These are phyloP conservation scores for Hassar affinis DNA, from an alignment of 2,113 vertebrate genomes.

Conservation along the genomic window DNA sequence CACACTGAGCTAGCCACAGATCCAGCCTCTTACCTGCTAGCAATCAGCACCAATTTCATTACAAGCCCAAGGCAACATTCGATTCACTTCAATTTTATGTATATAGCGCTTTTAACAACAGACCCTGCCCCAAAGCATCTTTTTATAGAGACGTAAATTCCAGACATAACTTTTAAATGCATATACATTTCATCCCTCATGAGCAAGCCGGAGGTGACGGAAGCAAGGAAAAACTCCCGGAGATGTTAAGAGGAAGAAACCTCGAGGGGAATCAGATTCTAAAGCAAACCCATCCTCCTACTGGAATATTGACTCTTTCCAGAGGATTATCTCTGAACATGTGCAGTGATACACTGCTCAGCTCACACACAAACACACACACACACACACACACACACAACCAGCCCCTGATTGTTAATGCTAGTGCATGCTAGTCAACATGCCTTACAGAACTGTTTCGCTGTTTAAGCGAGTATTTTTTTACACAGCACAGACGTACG, in stretches of 20 bases:
- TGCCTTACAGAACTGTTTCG: not conserved
- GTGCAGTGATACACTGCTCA: not conserved
- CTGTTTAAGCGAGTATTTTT: not conserved
- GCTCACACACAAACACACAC: not conserved
- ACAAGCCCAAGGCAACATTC: not conserved
- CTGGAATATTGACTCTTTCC: not conserved
- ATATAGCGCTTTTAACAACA: no score
- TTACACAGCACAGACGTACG: not conserved
- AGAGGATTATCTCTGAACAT: not conserved
- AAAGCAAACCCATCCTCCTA: no score
- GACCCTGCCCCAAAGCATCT: no score
- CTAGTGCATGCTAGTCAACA: not conserved
- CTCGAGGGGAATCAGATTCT: no score
- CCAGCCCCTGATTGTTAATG: no score
- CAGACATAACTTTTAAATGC: no score
- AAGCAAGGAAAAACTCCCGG: no score
- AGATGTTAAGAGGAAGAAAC: no score
- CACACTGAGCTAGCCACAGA: not conserved
- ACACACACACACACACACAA: not conserved
- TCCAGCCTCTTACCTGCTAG: not conserved
- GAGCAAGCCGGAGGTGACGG: no score
- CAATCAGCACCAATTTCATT: not conserved
- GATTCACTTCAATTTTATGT: no score
- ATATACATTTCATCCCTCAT: no score
- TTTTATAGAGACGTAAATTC: no score